phyloP scores from a whole-genome alignment of 2,888 invertebrate species.

The Drosophila flavopinicola region DNA sequence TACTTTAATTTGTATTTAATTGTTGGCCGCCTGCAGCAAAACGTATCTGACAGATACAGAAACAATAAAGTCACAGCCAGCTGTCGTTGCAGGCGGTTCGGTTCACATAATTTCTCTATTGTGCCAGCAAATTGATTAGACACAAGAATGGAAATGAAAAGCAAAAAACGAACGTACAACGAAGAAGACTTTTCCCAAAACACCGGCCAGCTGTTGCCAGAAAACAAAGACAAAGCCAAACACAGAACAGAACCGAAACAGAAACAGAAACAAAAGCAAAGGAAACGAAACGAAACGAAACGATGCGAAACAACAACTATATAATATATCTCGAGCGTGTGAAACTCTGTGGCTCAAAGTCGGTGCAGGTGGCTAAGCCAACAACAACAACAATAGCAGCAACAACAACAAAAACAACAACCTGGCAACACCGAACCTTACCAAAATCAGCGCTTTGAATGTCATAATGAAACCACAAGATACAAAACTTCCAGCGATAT shows the following conservation, averaged over 20 bases:
- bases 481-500: slow-evolving; percentile 1
- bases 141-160: slow-evolving; percentile 5
- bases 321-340: slow-evolving; percentile 43
- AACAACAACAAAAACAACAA: neutral
- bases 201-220: slow-evolving; percentile 43
- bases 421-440: neutral
- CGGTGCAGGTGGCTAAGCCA: slow-evolving; percentile 36
- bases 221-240: slow-evolving; percentile 16
- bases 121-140: slow-evolving; percentile 51
- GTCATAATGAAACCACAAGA: slow-evolving; percentile 6
- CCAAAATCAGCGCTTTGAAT: slow-evolving; percentile 14
- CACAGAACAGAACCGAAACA: slow-evolving; percentile 7
- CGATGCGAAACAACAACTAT: slow-evolving; percentile 10
- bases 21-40: slow-evolving; percentile 20
- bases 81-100: slow-evolving; percentile 30
- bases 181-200: slow-evolving; percentile 12
- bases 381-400: neutral
- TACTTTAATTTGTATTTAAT: slow-evolving; percentile 50
- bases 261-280: slow-evolving; percentile 16
- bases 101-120: slow-evolving; percentile 23
- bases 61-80: slow-evolving; percentile 51
- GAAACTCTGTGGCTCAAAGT: slow-evolving; percentile 29
- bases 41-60: slow-evolving; percentile 37
- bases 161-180: neutral
- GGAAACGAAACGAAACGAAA: neutral